Conservation (phyloP, 2,888 invertebrate species). For the Drosophila mimetica region DNA sequence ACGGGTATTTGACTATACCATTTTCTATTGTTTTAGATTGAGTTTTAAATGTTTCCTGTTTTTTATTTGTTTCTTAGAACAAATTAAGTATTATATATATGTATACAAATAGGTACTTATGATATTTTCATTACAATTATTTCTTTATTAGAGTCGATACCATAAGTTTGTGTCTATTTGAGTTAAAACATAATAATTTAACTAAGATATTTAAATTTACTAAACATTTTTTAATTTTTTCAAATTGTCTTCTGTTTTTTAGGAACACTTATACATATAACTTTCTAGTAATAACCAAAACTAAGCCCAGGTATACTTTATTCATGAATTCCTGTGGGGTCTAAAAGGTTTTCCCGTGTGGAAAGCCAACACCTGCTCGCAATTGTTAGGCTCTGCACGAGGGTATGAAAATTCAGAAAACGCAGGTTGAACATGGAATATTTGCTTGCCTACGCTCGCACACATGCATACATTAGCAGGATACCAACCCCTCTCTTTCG, state of each 20-base stretch:
- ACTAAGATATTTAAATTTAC: not conserved
- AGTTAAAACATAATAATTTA: too few species aligned
- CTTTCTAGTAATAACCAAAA: not conserved
- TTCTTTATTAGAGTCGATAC: too few species aligned
- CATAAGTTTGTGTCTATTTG: too few species aligned
- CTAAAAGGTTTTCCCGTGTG: not conserved
- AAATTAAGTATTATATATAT: too few species aligned
- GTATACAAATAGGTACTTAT: too few species aligned
- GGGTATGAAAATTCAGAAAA: conserved; percentile 32
- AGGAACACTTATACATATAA: too few species aligned
- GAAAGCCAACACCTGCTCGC: conserved; percentile 17
- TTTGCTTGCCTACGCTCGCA: conserved; percentile 31
- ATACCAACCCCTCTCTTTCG: not conserved
- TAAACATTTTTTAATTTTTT: not conserved
- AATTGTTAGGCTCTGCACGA: conserved; percentile 18
- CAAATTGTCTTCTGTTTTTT: too few species aligned
- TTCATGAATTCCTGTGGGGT: conserved; percentile 1
- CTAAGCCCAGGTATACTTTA: not conserved
- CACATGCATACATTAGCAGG: conserved; percentile 16
- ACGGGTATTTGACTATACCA: too few species aligned
- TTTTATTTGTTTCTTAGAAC: too few species aligned
- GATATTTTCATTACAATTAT: too few species aligned
- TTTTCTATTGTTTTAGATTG: too few species aligned
- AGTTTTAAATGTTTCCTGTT: too few species aligned
- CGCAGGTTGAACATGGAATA: conserved; percentile 44